Evolutionary conservation across 2,888 invertebrate species (phyloP).

Genomic region (Micropterix aruncella): DNA sequence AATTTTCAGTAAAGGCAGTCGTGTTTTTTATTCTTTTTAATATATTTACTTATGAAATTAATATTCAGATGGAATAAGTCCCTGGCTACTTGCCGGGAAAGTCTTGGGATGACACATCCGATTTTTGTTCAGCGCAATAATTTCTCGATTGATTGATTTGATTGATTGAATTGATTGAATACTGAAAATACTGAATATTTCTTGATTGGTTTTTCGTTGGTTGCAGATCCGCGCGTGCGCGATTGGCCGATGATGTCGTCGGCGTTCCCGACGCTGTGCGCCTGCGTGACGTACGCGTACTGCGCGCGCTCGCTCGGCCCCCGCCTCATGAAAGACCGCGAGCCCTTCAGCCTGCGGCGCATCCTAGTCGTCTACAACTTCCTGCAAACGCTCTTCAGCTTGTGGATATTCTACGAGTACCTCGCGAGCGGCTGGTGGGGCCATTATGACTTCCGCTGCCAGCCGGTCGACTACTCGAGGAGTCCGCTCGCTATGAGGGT

Average conservation of each 20-base stretch:
- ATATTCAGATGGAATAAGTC: background rate
- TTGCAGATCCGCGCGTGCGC: conserved; percentile 77
- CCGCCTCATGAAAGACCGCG: conserved; percentile 75
- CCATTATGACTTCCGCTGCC: conserved; percentile 68
- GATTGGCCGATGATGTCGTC: conserved; percentile 85
- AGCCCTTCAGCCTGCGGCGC: conserved; percentile 70
- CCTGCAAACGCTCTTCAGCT: conserved; percentile 78
- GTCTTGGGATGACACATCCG: too few species aligned
- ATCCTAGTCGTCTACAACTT: conserved; percentile 78
- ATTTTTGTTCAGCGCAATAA: too few species aligned
- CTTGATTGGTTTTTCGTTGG: too few species aligned
- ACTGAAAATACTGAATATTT: too few species aligned
- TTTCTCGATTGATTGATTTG: too few species aligned
- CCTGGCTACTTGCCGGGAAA: background rate
- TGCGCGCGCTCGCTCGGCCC: conserved; percentile 74
- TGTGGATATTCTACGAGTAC: conserved; percentile 79
- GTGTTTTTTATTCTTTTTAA: too few species aligned
- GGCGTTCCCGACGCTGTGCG: conserved; percentile 69
- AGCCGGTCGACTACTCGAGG: conserved; percentile 76
- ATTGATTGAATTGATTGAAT: too few species aligned
- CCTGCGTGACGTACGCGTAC: conserved; percentile 75
- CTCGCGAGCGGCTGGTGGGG: conserved; percentile 62
- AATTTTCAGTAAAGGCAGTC: too few species aligned
- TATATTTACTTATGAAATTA: background rate
- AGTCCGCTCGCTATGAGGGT: conserved; percentile 57